Evolutionary conservation across 2,797 vertebrate genomes (phyloP).

Genomic region (Lacerta viridis): DNA sequence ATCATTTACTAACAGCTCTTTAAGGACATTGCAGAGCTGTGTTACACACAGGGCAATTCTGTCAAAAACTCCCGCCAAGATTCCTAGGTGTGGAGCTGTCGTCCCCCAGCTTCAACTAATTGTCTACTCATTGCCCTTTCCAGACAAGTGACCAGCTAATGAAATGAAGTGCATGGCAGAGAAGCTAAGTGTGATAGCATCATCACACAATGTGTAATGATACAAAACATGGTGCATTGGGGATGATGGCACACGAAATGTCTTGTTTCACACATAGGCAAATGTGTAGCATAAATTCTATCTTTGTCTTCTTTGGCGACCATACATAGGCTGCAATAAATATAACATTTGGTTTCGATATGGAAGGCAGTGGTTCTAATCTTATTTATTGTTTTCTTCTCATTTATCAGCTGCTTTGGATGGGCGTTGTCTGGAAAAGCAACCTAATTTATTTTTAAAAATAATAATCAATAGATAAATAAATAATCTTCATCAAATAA

Average conservation of each 20-base stretch:
- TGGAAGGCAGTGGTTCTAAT: not conserved
- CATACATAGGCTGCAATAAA: not conserved
- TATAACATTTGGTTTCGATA: not conserved
- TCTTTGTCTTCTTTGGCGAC: not conserved
- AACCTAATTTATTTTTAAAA: no score
- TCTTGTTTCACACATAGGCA: not conserved
- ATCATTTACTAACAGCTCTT: not conserved
- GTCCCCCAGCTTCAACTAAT: not conserved
- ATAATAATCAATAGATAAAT: no score
- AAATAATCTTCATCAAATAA: not conserved
- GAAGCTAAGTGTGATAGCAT: not conserved
- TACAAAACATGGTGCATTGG: not conserved
- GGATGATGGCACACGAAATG: no score
- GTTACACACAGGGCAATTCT: not conserved
- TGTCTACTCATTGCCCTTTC: not conserved
- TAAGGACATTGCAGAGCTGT: conserved; percentile 22
- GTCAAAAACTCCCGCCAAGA: not conserved
- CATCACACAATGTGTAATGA: not conserved
- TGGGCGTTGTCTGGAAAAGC: no score
- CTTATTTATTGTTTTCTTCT: no score
- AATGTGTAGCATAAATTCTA: not conserved
- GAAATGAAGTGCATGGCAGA: not conserved
- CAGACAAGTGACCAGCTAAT: not conserved
- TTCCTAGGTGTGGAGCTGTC: not conserved
- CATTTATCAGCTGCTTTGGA: no score